phyloP scores from a whole-genome alignment of 2,113 vertebrate species.

The Pyrgilauda ruficollis region DNA sequence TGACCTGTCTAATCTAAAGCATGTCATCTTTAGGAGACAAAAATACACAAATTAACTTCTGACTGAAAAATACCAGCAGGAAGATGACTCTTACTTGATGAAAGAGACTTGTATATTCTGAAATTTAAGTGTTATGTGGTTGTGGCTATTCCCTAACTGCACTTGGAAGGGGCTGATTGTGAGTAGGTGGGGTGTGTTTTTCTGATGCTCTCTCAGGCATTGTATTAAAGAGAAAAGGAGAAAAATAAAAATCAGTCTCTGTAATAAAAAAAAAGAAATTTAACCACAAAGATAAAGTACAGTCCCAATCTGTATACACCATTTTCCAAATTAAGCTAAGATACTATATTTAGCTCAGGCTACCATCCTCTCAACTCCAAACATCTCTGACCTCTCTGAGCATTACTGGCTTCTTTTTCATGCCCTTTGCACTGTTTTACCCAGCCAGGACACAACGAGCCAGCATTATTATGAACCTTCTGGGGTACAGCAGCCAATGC shows the following conservation, averaged over 20 bases:
- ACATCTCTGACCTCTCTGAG: not conserved
- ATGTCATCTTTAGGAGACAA: not conserved
- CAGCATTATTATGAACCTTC: not conserved
- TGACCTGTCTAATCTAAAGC: conserved; percentile 11
- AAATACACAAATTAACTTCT: not conserved
- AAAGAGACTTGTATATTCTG: not conserved
- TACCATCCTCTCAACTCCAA: not conserved
- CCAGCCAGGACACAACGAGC: not conserved
- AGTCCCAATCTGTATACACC: not conserved
- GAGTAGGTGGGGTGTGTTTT: not conserved
- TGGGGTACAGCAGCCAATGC: not conserved
- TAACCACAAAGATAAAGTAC: not conserved
- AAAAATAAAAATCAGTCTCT: not conserved
- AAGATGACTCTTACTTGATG: not conserved
- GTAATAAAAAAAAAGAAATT: not conserved
- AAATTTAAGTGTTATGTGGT: not conserved
- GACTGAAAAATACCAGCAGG: not conserved
- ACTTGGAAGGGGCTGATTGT: not conserved
- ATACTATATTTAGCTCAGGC: not conserved
- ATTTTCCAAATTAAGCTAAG: conserved; percentile 2
- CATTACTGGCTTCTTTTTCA: not conserved
- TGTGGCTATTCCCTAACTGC: not conserved
- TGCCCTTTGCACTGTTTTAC: not conserved
- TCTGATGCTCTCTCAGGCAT: not conserved
- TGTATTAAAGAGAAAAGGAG: not conserved